Base-by-base conservation (phyloP, 2,888 invertebrate species). In the Oscheius sp. region DNA sequence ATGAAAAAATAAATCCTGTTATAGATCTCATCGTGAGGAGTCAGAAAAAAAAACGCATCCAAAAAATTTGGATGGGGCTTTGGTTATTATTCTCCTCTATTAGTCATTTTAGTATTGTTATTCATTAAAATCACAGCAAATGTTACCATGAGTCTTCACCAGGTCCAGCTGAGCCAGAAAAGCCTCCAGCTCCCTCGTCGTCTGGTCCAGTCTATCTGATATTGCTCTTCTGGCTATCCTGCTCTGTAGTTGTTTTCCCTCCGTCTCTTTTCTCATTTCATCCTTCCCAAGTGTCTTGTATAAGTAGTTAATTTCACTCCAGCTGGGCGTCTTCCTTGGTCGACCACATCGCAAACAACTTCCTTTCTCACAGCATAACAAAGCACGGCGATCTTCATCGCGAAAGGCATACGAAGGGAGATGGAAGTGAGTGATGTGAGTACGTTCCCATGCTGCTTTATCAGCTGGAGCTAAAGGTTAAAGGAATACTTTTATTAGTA, bases 341-440 rank as follows among this genome's bases (percentile, higher is more conserved):
- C 65, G 65, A 28, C 72, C 71, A 72, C 80, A 80, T 17, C 77
- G 61, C 56, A 72, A 59, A 57, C 79, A 79, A 2, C 45, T 33
- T 12, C 56, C 56, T 24, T 33, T 56, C 2, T 17, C n/a, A 20
- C 38, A 45, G 41, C 73, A 74, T 26, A 66, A 57, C 36, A 70
- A 54, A 12, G 79, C 76, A 8, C 80, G 71, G 0, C 70, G 38
- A 41, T 80, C 80, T 38, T 81, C 79, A 47, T 80, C 71, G 22
- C 68, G 68, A 54, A 80, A 80, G 30, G 71, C 63, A 50, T 81
- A 81, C 3, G 76, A 71, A 4, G 81, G 81, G 1, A 81, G 72
- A 49, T 81, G 81, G 65, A 80, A 81, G 54, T 81, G 81, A n/a
- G 68, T 66, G 14, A 72, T 67, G 47, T 32, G 50, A 9, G 65